Conservation (phyloP, 2,888 invertebrate species). For the Lymantria monacha region DNA sequence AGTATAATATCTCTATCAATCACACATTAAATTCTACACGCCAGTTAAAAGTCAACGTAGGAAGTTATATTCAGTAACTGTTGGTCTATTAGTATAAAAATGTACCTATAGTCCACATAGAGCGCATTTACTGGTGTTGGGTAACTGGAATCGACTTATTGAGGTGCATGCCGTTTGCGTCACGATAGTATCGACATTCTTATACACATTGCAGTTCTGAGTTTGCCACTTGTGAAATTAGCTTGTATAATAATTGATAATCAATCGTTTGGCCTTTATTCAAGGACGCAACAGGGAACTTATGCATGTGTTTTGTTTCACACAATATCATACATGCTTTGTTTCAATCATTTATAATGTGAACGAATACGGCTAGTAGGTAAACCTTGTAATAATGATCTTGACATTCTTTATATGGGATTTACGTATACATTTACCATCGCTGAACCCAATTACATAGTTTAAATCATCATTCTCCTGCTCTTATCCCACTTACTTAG, state of each 20-base stretch:
- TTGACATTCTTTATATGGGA: no score
- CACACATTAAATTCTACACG: no score
- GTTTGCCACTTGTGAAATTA: conserved; percentile 45
- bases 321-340: not conserved
- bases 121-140: conserved; percentile 66
- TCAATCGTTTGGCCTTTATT: conserved; percentile 40
- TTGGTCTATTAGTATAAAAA: no score
- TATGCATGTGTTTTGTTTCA: conserved; percentile 4
- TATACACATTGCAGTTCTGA: conserved; percentile 36
- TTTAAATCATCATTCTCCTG: no score
- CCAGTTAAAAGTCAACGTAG: no score
- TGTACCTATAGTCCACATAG: conserved; percentile 27
- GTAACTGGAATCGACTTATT: conserved; percentile 39
- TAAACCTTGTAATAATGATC: no score
- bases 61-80: no score
- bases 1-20: no score
- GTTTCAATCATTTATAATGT: not conserved
- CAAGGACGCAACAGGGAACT: conserved; percentile 31
- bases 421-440: no score
- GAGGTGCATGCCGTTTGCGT: conserved; percentile 40
- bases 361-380: no score
- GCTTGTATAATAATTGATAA: conserved; percentile 27
- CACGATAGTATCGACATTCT: conserved; percentile 19
- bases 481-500: no score
- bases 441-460: no score